Percentiles rank a stretch among this genome's conserved stretches.
Evolutionary conservation across 2,113 vertebrate species (phyloP).

Genomic region (Seriola rivoliana): DNA sequence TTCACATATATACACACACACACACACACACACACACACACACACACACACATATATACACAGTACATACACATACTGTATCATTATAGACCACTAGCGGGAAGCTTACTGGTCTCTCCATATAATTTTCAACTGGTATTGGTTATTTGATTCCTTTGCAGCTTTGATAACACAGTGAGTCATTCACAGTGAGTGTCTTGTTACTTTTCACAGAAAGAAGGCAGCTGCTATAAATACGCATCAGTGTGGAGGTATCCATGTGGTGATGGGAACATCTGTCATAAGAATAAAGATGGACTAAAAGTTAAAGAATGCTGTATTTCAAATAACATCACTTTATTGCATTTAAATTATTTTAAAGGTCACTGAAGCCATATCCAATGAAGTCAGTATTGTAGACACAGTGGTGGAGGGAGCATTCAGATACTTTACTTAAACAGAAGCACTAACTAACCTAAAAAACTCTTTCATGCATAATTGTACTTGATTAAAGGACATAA

Average conservation of each 20-base stretch:
- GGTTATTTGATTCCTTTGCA: constrained; percentile 37
- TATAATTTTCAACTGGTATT: constrained; percentile 17
- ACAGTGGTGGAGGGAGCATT: not conserved
- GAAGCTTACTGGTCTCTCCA: constrained; percentile 1
- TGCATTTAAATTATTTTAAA: not conserved
- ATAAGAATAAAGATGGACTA: not conserved
- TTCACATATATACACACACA: too few species aligned
- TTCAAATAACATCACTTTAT: not conserved
- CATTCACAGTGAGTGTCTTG: constrained; percentile 51
- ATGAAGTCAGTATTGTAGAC: not conserved
- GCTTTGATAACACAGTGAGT: constrained; percentile 45
- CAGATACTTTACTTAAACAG: not conserved
- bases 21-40: not conserved
- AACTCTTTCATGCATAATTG: not conserved
- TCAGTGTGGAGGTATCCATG: constrained; percentile 30
- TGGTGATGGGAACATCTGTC: constrained; percentile 25
- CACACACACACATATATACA: not conserved
- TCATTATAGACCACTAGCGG: not conserved
- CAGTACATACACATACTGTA: not conserved
- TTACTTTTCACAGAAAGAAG: constrained; percentile 43
- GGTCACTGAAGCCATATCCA: not conserved
- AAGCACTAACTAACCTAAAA: not conserved
- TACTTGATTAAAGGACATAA: not conserved
- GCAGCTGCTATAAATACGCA: constrained; percentile 51
- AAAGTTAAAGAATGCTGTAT: not conserved